Percentiles rank a stretch among this genome's conserved stretches.
These are phyloP conservation scores for Dryas iulia DNA, from an alignment of 1,140 invertebrate genomes.

Conservation along the genomic window DNA sequence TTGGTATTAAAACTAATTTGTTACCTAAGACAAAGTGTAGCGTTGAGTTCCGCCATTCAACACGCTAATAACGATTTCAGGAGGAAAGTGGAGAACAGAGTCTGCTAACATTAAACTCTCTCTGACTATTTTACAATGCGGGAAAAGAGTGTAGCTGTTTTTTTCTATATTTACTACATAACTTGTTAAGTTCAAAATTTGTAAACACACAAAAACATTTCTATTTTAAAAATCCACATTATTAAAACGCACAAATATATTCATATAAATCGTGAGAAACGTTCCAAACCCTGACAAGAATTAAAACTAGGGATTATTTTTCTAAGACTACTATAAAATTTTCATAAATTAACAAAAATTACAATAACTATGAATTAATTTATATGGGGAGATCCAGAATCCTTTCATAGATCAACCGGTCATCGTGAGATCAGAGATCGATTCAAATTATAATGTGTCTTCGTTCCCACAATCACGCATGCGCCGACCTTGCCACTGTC, in stretches of 20 bases:
- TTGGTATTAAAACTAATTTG: no score
- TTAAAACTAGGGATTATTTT: background rate
- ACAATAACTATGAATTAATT: conserved; percentile 52
- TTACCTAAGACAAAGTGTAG: no score
- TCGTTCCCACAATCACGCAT: conserved; percentile 54
- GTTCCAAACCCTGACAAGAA: background rate
- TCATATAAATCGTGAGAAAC: background rate
- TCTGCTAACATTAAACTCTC: no score
- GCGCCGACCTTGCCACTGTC: conserved; percentile 50
- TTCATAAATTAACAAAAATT: conserved; percentile 51
- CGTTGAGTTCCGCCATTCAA: no score
- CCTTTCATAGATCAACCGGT: conserved; percentile 43
- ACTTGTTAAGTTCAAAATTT: no score
- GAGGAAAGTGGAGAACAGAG: no score
- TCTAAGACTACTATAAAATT: conserved; percentile 38
- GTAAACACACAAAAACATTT: no score
- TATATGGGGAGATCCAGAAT: conserved; percentile 40
- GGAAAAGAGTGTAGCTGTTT: no score
- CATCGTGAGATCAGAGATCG: conserved; percentile 58
- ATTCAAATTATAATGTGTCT: conserved; percentile 44
- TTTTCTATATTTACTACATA: no score
- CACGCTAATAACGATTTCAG: no score
- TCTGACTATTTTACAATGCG: no score
- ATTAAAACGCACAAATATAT: background rate
- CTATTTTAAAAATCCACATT: background rate